Base-by-base conservation (phyloP, 1,140 invertebrate species). In the Brachionus angularis region DNA sequence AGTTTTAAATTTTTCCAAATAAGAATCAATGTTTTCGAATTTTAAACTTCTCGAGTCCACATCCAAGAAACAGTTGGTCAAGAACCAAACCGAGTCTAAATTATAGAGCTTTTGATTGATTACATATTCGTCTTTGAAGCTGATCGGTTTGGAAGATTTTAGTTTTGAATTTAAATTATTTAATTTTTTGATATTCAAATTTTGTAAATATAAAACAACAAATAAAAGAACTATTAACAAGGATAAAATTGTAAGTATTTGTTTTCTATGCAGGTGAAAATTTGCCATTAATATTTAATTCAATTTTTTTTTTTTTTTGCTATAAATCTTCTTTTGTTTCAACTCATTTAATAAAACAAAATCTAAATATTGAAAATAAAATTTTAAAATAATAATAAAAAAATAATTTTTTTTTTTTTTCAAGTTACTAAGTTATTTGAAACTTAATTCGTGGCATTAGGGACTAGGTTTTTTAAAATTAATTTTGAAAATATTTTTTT, bases 1-100 rank as follows among this genome's bases (percentile, higher is more conserved):
- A 25, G 36, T 39, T 39, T 36, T 36, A 58, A 58, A 58, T 7
- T 14, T 58, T 23, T 39, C 12, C 3, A 58, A 23, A 18, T 58
- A 58, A 23, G 36, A 31, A 25, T 58, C 53, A 23, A 58, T 58
- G 23, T 39, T 23, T 58, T 58, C 53, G 25, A 58, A 58, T 58
- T 58, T 58, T 12, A 58, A 12, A 39, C 23, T 21, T 5, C 39
- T 36, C 39, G 36, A 12, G 12, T 25, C 53, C 21, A 39, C 36
- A 25, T 39, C 39, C 5, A 34, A 58, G 10, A 58, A 23, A 58
- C 53, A 58, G 25, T 58, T 58, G 25, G 36, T 34, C n/a, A 12
- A 23, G 14, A 58, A 58, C 53, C 53, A 58, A 12, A 18, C 31
- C 53, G 2, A 7, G 5, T 42, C 3, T n/a, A 42, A 7, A 42